Evolutionary conservation across 2,113 vertebrate species (phyloP).

Genomic region (Brachypodius melanocephalos): DNA sequence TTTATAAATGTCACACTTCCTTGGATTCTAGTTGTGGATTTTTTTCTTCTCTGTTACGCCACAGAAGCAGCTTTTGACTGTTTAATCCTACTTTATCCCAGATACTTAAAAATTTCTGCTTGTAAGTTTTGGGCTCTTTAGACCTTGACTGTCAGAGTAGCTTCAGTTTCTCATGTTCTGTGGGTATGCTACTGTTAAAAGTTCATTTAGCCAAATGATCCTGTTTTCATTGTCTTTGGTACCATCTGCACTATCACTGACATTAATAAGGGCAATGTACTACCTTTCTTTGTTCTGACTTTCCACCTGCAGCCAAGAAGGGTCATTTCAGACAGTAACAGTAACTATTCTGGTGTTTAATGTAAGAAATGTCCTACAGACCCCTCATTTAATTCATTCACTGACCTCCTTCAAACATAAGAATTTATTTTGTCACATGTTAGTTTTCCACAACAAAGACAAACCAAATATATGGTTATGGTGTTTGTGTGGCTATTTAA

Average conservation of each 20-base stretch:
- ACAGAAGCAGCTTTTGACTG: not conserved
- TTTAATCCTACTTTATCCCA: not conserved
- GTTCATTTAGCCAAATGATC: not conserved
- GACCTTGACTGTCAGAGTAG: not conserved
- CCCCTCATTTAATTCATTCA: not conserved
- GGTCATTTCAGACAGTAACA: not conserved
- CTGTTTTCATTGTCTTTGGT: not conserved
- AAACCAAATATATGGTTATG: not conserved
- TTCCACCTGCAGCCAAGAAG: not conserved
- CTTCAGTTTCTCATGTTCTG: not conserved
- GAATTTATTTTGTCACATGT: not conserved
- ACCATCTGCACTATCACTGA: not conserved
- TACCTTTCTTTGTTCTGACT: not conserved
- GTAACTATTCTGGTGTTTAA: not conserved
- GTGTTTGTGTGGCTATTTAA: not conserved
- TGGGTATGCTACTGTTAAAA: not conserved
- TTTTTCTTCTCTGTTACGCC: not conserved
- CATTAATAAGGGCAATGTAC: not conserved
- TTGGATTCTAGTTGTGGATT: not conserved
- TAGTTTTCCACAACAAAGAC: not conserved
- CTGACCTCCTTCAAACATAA: not conserved
- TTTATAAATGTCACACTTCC: not conserved
- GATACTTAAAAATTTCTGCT: not conserved
- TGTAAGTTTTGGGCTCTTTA: not conserved
- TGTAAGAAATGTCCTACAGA: not conserved